These are phyloP conservation scores for Anoura caudifer DNA, from an alignment of 2,113 vertebrate species.

Conservation along the genomic window DNA sequence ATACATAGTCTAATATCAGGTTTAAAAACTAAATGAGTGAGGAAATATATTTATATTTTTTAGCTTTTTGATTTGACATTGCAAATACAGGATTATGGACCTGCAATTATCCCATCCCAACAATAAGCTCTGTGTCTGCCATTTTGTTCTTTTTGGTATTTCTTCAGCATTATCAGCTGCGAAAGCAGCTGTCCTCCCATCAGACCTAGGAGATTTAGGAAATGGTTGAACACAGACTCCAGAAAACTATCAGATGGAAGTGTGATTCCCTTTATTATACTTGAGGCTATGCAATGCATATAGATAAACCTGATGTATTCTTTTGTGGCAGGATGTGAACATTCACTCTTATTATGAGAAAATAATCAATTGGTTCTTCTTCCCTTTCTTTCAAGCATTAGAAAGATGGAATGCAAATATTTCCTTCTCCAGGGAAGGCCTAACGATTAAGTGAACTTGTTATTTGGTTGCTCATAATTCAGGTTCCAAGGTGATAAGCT, in stretches of 20 bases:
- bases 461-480: background rate
- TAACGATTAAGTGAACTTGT: background rate
- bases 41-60: background rate
- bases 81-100: background rate
- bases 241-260: background rate
- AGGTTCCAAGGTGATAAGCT: background rate
- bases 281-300: background rate
- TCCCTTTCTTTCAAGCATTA: background rate
- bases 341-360: background rate
- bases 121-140: background rate
- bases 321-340: background rate
- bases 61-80: background rate
- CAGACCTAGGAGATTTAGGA: background rate
- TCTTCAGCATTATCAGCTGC: background rate
- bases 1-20: background rate
- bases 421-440: background rate
- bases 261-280: background rate
- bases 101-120: background rate
- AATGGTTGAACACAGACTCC: background rate
- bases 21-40: background rate
- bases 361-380: background rate
- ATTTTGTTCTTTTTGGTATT: background rate
- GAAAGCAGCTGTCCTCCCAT: background rate
- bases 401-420: background rate
- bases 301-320: background rate